Percentiles rank a stretch among this genome's conserved stretches.
Evolutionary conservation across 2,888 invertebrate species (phyloP).

Genomic region (Drosophila lacicola): DNA sequence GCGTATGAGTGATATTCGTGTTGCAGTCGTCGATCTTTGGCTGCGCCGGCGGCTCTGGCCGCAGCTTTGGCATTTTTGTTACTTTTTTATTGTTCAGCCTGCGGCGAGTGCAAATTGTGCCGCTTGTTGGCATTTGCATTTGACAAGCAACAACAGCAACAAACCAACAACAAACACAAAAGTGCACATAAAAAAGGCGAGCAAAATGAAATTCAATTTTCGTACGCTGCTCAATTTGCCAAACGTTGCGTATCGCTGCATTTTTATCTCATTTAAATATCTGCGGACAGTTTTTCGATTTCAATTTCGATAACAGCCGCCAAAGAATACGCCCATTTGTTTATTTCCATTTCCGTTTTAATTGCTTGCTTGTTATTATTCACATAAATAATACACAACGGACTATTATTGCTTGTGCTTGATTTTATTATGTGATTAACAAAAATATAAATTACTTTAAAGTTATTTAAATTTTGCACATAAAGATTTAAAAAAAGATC

Average conservation of each 20-base stretch:
- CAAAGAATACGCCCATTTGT: background rate
- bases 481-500: background rate
- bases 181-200: conserved; percentile 30
- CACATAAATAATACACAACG: no score
- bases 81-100: conserved; percentile 63
- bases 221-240: conserved; percentile 62
- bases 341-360: conserved; percentile 1
- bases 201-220: conserved; percentile 47
- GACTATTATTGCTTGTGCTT: background rate
- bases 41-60: conserved; percentile 1
- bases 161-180: conserved; percentile 28
- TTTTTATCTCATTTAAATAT: conserved; percentile 56
- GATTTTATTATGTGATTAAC: no score
- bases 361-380: background rate
- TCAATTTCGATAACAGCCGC: background rate
- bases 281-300: conserved; percentile 9
- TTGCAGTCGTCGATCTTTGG: conserved; percentile 45
- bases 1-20: conserved; percentile 75
- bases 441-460: background rate
- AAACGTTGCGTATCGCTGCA: conserved; percentile 66
- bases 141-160: conserved; percentile 55
- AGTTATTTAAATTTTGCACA: background rate
- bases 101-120: conserved; percentile 59
- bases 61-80: conserved; percentile 25
- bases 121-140: conserved; percentile 73